Percentiles rank a stretch among this genome's conserved stretches.
These are phyloP conservation scores for Lasioglossum oenotherae DNA, from an alignment of 2,888 invertebrate species.

Conservation along the genomic window DNA sequence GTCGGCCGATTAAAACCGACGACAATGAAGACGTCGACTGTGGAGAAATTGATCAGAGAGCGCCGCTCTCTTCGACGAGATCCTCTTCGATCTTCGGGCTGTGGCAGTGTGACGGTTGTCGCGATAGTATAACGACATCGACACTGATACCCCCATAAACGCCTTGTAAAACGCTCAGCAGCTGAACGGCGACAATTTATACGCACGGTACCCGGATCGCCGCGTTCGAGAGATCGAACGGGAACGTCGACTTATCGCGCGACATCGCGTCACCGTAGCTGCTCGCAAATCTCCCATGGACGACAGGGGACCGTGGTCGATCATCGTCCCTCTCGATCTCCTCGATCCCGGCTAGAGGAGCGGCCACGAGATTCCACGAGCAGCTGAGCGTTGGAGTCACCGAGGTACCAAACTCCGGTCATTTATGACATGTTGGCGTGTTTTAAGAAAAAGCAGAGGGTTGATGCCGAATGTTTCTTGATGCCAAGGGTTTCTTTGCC, in stretches of 20 bases:
- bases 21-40: constrained; percentile 38
- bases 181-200: constrained; percentile 32
- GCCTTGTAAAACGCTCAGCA: constrained; percentile 36
- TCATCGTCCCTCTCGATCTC: constrained; percentile 2
- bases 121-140: constrained; percentile 26
- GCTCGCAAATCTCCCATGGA: constrained; percentile 12
- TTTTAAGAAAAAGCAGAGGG: no score
- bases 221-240: constrained; percentile 22
- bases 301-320: not conserved
- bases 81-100: not conserved
- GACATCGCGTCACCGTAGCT: constrained; percentile 14
- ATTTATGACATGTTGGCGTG: no score
- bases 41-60: not conserved
- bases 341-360: constrained; percentile 22
- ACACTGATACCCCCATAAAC: constrained; percentile 33
- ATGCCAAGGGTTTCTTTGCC: no score
- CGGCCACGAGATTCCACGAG: constrained; percentile 16
- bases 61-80: not conserved
- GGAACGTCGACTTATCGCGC: constrained; percentile 21
- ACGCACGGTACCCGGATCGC: not conserved
- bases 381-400: not conserved
- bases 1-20: constrained; percentile 14
- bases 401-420: not conserved
- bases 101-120: not conserved
- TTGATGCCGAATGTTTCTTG: no score